Percentiles rank a stretch among this genome's conserved stretches.
Conservation (phyloP, 2,113 vertebrate species). For the Thunnus thynnus region DNA sequence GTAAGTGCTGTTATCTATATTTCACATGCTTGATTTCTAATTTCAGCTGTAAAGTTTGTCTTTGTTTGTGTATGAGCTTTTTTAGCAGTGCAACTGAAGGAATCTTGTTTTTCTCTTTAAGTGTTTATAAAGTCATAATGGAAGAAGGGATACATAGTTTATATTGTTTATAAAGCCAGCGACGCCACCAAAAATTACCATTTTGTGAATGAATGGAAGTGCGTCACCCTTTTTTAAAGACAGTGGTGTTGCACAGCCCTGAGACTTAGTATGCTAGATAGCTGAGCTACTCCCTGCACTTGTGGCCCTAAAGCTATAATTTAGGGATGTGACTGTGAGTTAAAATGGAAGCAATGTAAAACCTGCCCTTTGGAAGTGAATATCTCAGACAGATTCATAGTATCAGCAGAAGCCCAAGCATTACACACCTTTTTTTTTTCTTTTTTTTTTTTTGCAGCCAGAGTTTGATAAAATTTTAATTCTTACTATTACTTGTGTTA, state of each 20-base stretch:
- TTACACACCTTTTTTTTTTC: not conserved
- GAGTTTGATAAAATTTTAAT: not conserved
- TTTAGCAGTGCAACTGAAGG: constrained; percentile 4
- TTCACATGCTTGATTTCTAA: constrained; percentile 18
- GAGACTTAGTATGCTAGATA: constrained; percentile 59
- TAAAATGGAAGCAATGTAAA: constrained; percentile 73
- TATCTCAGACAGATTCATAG: constrained; percentile 39
- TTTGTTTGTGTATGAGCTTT: constrained; percentile 10
- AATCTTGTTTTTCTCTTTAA: constrained; percentile 1
- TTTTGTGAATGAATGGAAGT: constrained; percentile 55
- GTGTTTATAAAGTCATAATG: constrained; percentile 31
- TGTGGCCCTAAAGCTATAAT: constrained; percentile 80
- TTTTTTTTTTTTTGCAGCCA: not conserved
- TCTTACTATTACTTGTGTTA: not conserved
- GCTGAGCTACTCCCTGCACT: constrained; percentile 75
- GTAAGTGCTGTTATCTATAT: constrained; percentile 7
- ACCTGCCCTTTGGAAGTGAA: constrained; percentile 52
- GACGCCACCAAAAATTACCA: constrained; percentile 43
- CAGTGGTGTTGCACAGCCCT: constrained; percentile 34
- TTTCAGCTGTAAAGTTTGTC: not conserved
- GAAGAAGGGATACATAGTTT: constrained; percentile 15
- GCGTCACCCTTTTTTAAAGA: constrained; percentile 71
- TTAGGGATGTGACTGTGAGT: constrained; percentile 71
- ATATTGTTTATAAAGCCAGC: constrained; percentile 48
- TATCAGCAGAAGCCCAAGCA: constrained; percentile 28